phyloP scores from a whole-genome alignment of 2,797 vertebrate species.

The Silurus aristotelis region DNA sequence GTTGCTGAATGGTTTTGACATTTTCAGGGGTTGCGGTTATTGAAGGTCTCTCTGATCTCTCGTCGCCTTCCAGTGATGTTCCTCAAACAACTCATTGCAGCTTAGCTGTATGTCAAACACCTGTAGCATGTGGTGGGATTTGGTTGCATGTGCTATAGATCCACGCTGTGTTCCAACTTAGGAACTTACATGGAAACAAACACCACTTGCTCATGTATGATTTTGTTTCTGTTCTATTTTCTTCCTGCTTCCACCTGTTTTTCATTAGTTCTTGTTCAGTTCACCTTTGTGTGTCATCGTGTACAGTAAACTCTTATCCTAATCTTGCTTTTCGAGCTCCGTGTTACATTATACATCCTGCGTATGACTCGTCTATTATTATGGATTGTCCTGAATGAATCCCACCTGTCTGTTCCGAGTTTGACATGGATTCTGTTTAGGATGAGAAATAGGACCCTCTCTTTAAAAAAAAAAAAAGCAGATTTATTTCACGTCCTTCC shows the following conservation, averaged over 20 bases:
- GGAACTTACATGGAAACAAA: background rate
- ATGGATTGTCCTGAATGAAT: background rate
- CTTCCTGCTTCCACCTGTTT: background rate
- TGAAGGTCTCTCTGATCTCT: background rate
- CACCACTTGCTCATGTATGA: background rate
- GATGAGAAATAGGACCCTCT: no score
- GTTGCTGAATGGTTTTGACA: no score
- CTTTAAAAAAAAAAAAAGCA: background rate
- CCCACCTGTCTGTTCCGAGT: background rate
- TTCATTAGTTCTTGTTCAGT: background rate
- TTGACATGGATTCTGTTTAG: background rate
- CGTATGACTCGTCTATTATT: background rate
- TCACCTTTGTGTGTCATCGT: background rate
- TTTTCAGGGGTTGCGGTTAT: no score
- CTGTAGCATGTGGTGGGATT: background rate
- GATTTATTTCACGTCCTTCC: background rate
- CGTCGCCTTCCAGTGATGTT: background rate
- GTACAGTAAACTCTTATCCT: background rate
- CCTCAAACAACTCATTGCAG: no score
- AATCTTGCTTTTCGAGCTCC: background rate
- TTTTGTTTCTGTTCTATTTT: background rate
- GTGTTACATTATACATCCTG: background rate
- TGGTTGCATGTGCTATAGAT: background rate
- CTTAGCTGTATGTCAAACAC: no score
- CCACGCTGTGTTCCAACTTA: background rate